Evolutionary conservation across 2,888 invertebrate genomes (phyloP).

Genomic region (Argyresthia albistria): DNA sequence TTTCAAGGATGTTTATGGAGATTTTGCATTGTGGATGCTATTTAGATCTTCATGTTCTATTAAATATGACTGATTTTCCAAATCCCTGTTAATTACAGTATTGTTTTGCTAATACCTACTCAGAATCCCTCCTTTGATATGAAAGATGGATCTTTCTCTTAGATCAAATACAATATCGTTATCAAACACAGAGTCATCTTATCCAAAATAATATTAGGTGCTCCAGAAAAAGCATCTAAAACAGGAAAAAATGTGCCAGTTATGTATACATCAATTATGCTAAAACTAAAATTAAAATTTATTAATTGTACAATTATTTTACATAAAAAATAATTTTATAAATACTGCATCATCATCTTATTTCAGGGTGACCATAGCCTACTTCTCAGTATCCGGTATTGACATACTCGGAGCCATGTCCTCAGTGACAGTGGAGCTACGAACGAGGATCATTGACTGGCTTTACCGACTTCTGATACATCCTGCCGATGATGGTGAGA

Average conservation of each 20-base stretch:
- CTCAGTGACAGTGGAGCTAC: conserved; percentile 75
- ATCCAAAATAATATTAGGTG: too few relatives aligned
- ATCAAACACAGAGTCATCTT: too few relatives aligned
- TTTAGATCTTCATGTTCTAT: not conserved
- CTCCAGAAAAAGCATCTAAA: too few relatives aligned
- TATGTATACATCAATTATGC: too few relatives aligned
- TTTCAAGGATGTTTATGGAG: too few relatives aligned
- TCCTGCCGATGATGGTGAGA: conserved; percentile 66
- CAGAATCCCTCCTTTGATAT: not conserved
- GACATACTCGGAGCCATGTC: conserved; percentile 89
- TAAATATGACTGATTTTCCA: not conserved
- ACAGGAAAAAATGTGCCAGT: too few relatives aligned
- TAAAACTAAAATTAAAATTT: not conserved
- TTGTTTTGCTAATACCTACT: not conserved
- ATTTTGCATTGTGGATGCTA: too few relatives aligned
- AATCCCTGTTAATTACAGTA: not conserved
- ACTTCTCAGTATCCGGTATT: conserved; percentile 93
- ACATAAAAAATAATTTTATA: not conserved
- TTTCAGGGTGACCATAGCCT: conserved; percentile 81
- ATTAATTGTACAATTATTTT: not conserved
- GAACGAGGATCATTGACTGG: conserved; percentile 88
- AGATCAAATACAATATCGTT: too few relatives aligned
- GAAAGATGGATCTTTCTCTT: too few relatives aligned
- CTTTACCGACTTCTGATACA: conserved; percentile 89
- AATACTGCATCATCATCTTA: not conserved